Percentiles rank a stretch among this genome's conserved stretches.
phyloP scores from a whole-genome alignment of 2,113 vertebrate species.

The Micronisus gabar region DNA sequence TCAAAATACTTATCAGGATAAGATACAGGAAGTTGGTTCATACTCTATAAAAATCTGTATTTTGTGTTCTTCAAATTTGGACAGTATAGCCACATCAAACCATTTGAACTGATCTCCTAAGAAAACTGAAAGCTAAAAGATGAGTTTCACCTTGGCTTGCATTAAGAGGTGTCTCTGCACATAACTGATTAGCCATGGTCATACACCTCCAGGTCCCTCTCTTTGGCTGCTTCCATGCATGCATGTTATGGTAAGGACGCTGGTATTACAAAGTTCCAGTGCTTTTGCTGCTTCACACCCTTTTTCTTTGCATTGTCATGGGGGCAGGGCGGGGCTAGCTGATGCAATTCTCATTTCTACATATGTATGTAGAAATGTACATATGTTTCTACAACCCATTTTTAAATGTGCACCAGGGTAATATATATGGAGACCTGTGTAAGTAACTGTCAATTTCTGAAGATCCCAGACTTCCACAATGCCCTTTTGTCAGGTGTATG shows the following conservation, averaged over 20 bases:
- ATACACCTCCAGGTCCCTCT: neutral
- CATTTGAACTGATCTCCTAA: neutral
- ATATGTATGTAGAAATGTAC: no score
- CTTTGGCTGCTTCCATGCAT: neutral
- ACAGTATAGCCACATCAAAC: neutral
- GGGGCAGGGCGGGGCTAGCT: neutral
- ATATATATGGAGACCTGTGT: neutral
- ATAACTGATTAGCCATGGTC: neutral
- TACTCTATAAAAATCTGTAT: neutral
- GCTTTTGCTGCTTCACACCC: neutral
- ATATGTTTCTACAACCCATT: neutral
- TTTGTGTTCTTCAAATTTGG: neutral
- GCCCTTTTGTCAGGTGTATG: neutral
- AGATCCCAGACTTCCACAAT: neutral
- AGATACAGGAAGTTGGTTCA: neutral
- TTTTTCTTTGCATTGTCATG: neutral
- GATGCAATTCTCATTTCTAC: constrained; percentile 3
- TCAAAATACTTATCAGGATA: neutral
- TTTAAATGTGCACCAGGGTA: neutral
- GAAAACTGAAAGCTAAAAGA: neutral
- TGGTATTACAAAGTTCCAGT: neutral
- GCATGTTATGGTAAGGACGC: fast-evolving
- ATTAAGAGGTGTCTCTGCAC: neutral
- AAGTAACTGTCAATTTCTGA: neutral
- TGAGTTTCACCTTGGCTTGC: neutral